Percentiles rank a stretch among this genome's conserved stretches.
phyloP scores from a whole-genome alignment of 2,888 invertebrate species.

The Vesta saturnalis region DNA sequence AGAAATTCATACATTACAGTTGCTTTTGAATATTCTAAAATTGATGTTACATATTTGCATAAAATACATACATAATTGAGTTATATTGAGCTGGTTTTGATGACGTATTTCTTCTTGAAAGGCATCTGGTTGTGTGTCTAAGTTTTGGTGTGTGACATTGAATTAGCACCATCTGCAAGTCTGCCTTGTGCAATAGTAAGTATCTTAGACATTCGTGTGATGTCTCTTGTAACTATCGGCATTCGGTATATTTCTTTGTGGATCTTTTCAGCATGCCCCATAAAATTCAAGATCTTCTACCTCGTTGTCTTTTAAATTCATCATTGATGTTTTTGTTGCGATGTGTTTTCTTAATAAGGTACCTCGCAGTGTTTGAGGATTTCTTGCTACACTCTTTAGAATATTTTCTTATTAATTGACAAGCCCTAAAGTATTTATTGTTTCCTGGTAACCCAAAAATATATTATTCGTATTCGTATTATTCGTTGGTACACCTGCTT shows the following conservation, averaged over 20 bases:
- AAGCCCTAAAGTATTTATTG: not conserved
- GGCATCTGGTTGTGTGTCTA: too few species aligned
- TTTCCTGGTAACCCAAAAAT: not conserved
- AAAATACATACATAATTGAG: too few species aligned
- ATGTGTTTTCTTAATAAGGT: not conserved
- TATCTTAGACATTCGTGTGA: not conserved
- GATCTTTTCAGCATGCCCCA: conserved; percentile 3
- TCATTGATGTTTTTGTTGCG: not conserved
- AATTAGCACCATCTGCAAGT: too few species aligned
- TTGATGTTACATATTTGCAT: too few species aligned
- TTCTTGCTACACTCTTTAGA: not conserved
- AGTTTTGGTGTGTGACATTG: too few species aligned
- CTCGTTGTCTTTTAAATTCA: not conserved
- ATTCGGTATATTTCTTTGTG: not conserved
- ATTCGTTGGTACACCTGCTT: not conserved
- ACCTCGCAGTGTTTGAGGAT: not conserved
- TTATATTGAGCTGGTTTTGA: too few species aligned
- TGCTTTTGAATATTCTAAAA: too few species aligned
- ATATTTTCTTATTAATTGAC: not conserved
- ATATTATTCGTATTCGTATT: too few species aligned
- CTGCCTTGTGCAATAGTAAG: too few species aligned
- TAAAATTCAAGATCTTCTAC: not conserved
- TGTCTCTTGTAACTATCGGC: not conserved
- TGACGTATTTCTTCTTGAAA: too few species aligned
- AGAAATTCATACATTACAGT: too few species aligned